Conservation (phyloP, 2,113 vertebrate species). For the Rostratula benghalensis region DNA sequence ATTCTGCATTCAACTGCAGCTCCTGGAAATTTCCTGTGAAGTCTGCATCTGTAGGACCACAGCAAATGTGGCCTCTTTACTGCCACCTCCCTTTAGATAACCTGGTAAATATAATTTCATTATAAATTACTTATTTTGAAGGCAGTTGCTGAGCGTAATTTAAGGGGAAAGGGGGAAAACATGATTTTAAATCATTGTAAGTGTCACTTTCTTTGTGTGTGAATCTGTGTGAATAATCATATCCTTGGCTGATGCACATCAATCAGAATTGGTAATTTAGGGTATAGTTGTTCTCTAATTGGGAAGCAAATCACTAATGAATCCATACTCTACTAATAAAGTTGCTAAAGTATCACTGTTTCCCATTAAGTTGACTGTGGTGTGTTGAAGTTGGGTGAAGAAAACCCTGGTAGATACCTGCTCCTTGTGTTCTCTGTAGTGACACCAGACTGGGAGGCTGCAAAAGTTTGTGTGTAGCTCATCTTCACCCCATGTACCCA, state of each 20-base stretch:
- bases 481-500: not conserved
- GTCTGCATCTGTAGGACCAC: not conserved
- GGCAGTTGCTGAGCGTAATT: not conserved
- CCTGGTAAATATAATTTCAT: not conserved
- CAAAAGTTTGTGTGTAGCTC: not conserved
- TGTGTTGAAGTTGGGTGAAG: not conserved
- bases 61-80: not conserved
- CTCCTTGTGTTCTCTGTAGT: not conserved
- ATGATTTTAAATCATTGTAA: not conserved
- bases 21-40: not conserved
- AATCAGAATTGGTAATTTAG: not conserved
- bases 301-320: not conserved
- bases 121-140: not conserved
- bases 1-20: not conserved
- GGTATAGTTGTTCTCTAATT: not conserved
- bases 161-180: not conserved
- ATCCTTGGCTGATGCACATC: not conserved
- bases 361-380: not conserved
- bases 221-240: not conserved
- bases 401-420: rapidly evolving
- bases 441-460: not conserved
- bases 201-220: not conserved
- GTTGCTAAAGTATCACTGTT: rapidly evolving
- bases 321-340: too few species aligned
- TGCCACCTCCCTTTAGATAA: not conserved